Conservation (phyloP, 2,888 invertebrate species). For the Phanerotoma sp. region DNA sequence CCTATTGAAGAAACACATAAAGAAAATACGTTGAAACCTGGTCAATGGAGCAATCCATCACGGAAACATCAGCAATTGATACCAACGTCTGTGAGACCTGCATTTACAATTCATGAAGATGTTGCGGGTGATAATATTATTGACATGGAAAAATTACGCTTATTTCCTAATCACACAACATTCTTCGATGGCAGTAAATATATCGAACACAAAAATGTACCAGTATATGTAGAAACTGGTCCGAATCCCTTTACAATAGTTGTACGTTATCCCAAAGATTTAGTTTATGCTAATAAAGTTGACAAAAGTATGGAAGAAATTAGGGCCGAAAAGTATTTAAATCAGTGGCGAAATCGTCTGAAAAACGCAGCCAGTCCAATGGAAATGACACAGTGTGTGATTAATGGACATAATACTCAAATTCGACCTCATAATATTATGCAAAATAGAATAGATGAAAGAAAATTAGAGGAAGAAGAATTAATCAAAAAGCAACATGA, state of each 20-base stretch:
- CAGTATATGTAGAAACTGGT: slow-evolving; percentile 49
- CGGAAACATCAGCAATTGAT: slow-evolving; percentile 53
- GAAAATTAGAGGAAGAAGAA: slow-evolving; percentile 39
- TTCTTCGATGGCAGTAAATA: slow-evolving; percentile 50
- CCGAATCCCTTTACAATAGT: slow-evolving; percentile 41
- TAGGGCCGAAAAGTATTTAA: slow-evolving; percentile 63
- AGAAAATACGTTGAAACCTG: slow-evolving; percentile 72
- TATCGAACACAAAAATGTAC: slow-evolving; percentile 42
- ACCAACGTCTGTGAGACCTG: slow-evolving; percentile 47
- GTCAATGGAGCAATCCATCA: slow-evolving; percentile 66
- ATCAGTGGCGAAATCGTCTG: slow-evolving; percentile 18
- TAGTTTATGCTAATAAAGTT: slow-evolving; percentile 63
- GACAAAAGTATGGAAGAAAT: slow-evolving; percentile 82
- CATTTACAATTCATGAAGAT: slow-evolving; percentile 68
- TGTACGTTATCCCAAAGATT: slow-evolving; percentile 53
- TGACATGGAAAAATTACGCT: slow-evolving; percentile 43
- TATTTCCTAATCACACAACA: slow-evolving; percentile 49
- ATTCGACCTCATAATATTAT: slow-evolving; percentile 32
- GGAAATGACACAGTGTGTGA: slow-evolving; percentile 1
- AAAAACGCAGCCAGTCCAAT: background rate
- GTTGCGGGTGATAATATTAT: slow-evolving; percentile 45
- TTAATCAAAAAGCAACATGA: slow-evolving; percentile 20
- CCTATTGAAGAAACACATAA: slow-evolving; percentile 62
- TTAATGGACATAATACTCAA: slow-evolving; percentile 17
- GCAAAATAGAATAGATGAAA: slow-evolving; percentile 36